Conservation (phyloP, 2,888 invertebrate genomes). For the Syrista parreyssii region DNA sequence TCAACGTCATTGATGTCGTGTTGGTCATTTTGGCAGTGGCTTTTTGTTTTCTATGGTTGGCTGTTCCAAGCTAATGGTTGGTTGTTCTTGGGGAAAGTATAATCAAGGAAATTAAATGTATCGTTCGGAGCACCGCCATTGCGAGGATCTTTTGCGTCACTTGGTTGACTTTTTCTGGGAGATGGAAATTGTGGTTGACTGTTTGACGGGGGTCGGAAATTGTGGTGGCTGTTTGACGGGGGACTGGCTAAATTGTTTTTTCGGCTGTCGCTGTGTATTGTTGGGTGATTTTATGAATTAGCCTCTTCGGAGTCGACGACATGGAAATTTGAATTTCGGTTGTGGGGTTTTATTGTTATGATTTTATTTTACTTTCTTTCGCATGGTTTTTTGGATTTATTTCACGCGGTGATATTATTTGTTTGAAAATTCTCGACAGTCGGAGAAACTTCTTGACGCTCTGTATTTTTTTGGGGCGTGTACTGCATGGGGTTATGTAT, state of each 20-base stretch:
- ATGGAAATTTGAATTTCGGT: not conserved
- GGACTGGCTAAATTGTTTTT: not conserved
- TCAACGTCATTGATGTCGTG: not conserved
- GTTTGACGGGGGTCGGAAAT: too few species aligned
- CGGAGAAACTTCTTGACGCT: not conserved
- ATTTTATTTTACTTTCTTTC: too few species aligned
- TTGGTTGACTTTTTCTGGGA: not conserved
- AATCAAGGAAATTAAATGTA: not conserved
- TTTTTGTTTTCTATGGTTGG: not conserved
- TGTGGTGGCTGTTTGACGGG: not conserved
- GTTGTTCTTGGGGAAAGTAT: not conserved
- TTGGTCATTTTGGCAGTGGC: not conserved
- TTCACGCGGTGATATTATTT: not conserved
- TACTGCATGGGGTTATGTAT: not conserved
- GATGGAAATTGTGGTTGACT: not conserved
- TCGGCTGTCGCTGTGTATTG: not conserved
- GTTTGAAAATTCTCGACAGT: not conserved
- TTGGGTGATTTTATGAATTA: not conserved
- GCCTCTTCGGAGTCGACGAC: not conserved
- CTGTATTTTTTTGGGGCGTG: not conserved
- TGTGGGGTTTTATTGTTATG: not conserved
- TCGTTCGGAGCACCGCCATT: not conserved
- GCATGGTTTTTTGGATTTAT: not conserved
- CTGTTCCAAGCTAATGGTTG: not conserved
- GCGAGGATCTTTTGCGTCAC: not conserved